phyloP scores from a whole-genome alignment of 2,797 vertebrate genomes.

The Centroberyx gerrardi region DNA sequence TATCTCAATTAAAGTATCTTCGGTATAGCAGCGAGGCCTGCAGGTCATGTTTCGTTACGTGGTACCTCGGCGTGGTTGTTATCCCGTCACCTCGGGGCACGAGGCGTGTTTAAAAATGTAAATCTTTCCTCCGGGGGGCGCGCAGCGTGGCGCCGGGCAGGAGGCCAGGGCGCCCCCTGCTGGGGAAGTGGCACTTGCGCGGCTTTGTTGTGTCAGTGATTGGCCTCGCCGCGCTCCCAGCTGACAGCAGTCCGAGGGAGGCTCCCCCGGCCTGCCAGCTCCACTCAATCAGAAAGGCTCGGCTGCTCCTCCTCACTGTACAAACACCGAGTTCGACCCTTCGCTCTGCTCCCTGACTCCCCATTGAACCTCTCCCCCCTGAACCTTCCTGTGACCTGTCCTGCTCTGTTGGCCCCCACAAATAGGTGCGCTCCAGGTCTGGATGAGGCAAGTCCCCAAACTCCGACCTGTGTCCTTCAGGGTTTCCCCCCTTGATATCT shows the following conservation, averaged over 20 bases:
- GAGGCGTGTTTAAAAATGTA: constrained; percentile 81
- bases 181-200: constrained; percentile 85
- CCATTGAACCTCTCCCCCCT: constrained; percentile 35
- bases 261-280: constrained; percentile 87
- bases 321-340: constrained; percentile 33
- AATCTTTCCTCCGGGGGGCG: constrained; percentile 77
- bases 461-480: not conserved
- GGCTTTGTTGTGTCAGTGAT: constrained; percentile 86
- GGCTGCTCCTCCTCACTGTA: constrained; percentile 55
- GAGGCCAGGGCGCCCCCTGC: constrained; percentile 88
- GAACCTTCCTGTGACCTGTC: constrained; percentile 52
- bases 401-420: not conserved
- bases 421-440: constrained; percentile 4
- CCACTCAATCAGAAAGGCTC: constrained; percentile 84
- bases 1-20: constrained; percentile 83
- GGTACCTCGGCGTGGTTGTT: constrained; percentile 78
- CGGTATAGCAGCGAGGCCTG: constrained; percentile 63
- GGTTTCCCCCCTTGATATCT: not conserved
- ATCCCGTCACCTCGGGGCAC: constrained; percentile 77
- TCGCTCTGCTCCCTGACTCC: constrained; percentile 29
- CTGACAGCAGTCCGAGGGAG: constrained; percentile 89
- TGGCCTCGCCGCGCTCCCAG: constrained; percentile 76
- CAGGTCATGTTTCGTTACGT: constrained; percentile 73
- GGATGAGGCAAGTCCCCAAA: not conserved
- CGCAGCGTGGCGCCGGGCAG: constrained; percentile 75